These are phyloP conservation scores for Lasioglossum leucozonium DNA, from an alignment of 2,888 invertebrate genomes.

Conservation along the genomic window DNA sequence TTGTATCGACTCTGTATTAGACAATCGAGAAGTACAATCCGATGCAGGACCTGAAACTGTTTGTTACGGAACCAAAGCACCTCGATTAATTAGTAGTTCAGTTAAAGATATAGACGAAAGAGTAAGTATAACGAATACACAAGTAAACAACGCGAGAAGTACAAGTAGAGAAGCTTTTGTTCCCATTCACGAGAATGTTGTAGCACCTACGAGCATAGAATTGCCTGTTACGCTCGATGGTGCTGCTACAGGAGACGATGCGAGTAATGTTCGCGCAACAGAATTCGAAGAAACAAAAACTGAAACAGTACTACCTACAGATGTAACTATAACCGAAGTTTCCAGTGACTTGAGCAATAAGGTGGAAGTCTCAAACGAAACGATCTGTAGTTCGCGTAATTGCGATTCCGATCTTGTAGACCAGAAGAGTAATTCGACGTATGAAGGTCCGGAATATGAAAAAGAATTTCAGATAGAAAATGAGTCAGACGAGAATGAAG, in stretches of 20 bases:
- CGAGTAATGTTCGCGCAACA: constrained; percentile 18
- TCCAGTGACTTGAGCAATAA: constrained; percentile 7
- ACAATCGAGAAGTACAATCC: constrained; percentile 38
- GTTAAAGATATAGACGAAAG: constrained; percentile 23
- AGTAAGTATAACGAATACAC: constrained; percentile 18
- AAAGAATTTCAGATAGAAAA: constrained; percentile 68
- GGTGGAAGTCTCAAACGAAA: constrained; percentile 31
- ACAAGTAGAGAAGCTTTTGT: constrained; percentile 18
- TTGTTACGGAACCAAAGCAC: constrained; percentile 23
- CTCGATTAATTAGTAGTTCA: constrained; percentile 29
- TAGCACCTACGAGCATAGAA: constrained; percentile 9
- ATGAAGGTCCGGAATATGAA: constrained; percentile 70
- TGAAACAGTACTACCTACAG: constrained; percentile 37
- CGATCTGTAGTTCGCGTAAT: constrained; percentile 12
- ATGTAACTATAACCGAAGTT: constrained; percentile 39
- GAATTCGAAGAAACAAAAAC: neutral
- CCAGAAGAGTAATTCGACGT: constrained; percentile 62
- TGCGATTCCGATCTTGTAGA: constrained; percentile 63
- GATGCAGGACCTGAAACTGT: constrained; percentile 32
- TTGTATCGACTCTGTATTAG: constrained; percentile 52
- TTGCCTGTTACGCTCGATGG: constrained; percentile 15
- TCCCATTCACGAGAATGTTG: constrained; percentile 23
- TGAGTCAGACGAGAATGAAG: constrained; percentile 55
- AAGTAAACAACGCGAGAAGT: constrained; percentile 6
- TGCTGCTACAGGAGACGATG: constrained; percentile 26